Conservation (phyloP, 2,888 invertebrate genomes). For the Tetranychus piercei region DNA sequence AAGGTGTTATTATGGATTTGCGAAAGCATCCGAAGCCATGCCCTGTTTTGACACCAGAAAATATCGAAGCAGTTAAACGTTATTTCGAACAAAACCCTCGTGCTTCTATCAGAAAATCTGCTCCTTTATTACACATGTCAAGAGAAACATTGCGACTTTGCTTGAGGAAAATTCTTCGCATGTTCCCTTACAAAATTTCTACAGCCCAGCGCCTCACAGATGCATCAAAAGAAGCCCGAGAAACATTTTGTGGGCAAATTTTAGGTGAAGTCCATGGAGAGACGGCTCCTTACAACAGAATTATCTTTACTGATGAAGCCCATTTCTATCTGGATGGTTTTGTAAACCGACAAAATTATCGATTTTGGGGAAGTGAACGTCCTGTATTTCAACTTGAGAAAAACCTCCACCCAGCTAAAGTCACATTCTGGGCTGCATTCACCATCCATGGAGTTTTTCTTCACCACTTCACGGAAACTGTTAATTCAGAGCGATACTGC, state of each 20-base stretch:
- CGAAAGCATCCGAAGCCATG: too few relatives aligned
- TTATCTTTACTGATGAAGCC: conserved; percentile 22
- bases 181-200: too few relatives aligned
- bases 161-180: too few relatives aligned
- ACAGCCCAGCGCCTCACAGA: too few relatives aligned
- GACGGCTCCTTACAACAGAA: not conserved
- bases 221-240: too few relatives aligned
- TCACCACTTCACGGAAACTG: conserved; percentile 12
- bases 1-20: too few relatives aligned
- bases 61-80: not conserved
- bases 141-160: too few relatives aligned
- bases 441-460: conserved; percentile 15
- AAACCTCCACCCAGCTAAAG: not conserved
- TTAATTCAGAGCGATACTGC: conserved; percentile 10
- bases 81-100: not conserved
- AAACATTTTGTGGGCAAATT: too few relatives aligned
- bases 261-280: too few relatives aligned
- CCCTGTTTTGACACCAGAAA: not conserved
- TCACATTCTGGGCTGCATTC: conserved; percentile 5
- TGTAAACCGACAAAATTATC: conserved; percentile 20
- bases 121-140: not conserved
- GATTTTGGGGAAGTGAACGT: conserved; percentile 16
- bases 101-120: not conserved
- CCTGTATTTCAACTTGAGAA: not conserved
- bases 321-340: conserved; percentile 21